Evolutionary conservation across 2,888 invertebrate genomes (phyloP).

Genomic region (Caenorhabditis sinica): DNA sequence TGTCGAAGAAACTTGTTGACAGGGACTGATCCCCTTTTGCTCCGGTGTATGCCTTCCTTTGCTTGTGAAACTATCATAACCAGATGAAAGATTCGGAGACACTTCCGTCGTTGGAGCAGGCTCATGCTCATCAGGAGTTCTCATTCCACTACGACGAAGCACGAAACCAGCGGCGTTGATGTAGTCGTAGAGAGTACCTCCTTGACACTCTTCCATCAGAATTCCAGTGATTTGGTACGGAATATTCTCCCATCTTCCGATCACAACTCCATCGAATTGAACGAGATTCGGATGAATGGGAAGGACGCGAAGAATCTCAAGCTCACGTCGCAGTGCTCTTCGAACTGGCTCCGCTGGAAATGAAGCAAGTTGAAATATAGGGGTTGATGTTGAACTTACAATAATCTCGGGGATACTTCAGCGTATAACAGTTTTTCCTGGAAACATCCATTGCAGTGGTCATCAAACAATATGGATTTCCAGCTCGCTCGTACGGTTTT

Average conservation of each 20-base stretch:
- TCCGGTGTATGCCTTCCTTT: constrained; percentile 18
- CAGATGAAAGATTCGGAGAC: constrained; percentile 62
- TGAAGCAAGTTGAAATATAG: too few species aligned
- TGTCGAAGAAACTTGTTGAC: background rate
- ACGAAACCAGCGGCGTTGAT: constrained; percentile 23
- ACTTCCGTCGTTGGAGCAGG: background rate
- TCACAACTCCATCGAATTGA: constrained; percentile 46
- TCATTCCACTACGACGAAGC: constrained; percentile 24
- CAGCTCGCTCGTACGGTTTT: constrained; percentile 14
- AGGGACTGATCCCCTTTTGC: background rate
- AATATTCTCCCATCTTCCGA: constrained; percentile 21
- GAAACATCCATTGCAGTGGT: constrained; percentile 36
- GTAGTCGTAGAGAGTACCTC: constrained; percentile 32
- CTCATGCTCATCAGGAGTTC: constrained; percentile 15
- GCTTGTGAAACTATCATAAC: constrained; percentile 50
- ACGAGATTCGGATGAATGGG: constrained; percentile 23
- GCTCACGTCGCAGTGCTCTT: constrained; percentile 27
- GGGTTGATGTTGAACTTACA: background rate
- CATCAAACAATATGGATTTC: constrained; percentile 15
- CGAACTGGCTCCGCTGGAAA: constrained; percentile 23
- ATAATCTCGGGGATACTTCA: constrained; percentile 34
- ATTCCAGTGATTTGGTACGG: constrained; percentile 40
- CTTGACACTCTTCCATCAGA: constrained; percentile 41
- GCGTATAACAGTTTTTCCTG: background rate
- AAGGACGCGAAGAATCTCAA: constrained; percentile 24